A percentile compares a stretch with the other conserved stretches of the same genome.
Conservation (phyloP, 2,888 invertebrate species). For the Strigamia crassipes region DNA sequence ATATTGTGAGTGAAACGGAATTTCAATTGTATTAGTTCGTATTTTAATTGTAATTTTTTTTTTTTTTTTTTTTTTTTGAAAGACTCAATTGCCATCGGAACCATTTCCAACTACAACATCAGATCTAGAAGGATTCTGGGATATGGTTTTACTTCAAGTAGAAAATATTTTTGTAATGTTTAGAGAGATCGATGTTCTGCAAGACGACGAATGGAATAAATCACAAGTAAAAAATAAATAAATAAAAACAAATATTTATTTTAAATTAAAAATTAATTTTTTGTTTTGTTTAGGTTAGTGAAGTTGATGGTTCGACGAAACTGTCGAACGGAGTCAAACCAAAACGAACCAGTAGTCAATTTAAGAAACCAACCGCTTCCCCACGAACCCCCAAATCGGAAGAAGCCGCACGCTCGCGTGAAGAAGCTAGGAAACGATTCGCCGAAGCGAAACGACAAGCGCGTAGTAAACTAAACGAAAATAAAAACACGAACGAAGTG, state of each 20-base stretch:
- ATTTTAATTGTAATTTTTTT: not conserved
- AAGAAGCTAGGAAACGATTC: slow-evolving; percentile 76
- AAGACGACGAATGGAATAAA: slow-evolving; percentile 57
- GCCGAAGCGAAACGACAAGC: slow-evolving; percentile 73
- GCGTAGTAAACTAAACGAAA: slow-evolving; percentile 46
- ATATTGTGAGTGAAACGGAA: slow-evolving; percentile 62
- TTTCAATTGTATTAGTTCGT: too few relatives aligned
- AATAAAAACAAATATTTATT: not conserved
- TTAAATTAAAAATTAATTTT: not conserved
- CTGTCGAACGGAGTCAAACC: slow-evolving; percentile 30
- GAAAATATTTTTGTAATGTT: slow-evolving; percentile 81
- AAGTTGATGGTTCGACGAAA: slow-evolving; percentile 23
- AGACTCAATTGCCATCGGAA: slow-evolving; percentile 73
- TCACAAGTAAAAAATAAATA: not conserved
- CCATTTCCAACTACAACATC: slow-evolving; percentile 85
- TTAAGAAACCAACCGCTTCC: not conserved
- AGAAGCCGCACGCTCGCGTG: slow-evolving; percentile 58
- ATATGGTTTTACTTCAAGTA: slow-evolving; percentile 93
- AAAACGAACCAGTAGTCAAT: not conserved
- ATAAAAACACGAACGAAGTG: slow-evolving; percentile 18
- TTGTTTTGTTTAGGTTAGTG: not conserved
- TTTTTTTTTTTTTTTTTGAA: slow-evolving; percentile 46
- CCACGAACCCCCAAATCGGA: slow-evolving; percentile 51
- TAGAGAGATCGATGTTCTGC: slow-evolving; percentile 60
- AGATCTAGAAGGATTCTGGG: slow-evolving; percentile 96